Evolutionary conservation across 2,797 vertebrate species (phyloP).

Genomic region (Champsocephalus esox): DNA sequence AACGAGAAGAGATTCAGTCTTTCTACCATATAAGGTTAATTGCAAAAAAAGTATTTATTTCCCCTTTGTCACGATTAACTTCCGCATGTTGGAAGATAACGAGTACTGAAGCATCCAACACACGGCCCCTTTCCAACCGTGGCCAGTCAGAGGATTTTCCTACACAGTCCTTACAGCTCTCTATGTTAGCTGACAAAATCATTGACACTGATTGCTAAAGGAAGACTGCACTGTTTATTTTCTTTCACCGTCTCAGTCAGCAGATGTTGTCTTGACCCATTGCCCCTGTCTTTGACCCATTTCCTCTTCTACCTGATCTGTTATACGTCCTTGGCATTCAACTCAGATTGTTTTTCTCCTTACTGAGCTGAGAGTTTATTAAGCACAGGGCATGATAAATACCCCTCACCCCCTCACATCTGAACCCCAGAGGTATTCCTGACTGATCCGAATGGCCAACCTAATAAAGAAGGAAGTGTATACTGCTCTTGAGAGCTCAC

Average conservation of each 20-base stretch:
- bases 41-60: slow-evolving; percentile 41
- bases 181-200: slow-evolving; percentile 5
- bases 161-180: slow-evolving; percentile 31
- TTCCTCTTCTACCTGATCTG: slow-evolving; percentile 19
- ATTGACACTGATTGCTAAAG: slow-evolving; percentile 16
- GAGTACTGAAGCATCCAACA: slow-evolving; percentile 33
- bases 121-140: neutral
- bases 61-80: neutral
- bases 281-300: slow-evolving; percentile 2
- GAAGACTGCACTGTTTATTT: neutral
- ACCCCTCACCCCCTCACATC: neutral
- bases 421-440: slow-evolving; percentile 7
- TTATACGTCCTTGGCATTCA: slow-evolving; percentile 10
- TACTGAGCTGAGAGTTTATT: slow-evolving; percentile 25
- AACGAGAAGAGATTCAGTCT: slow-evolving; percentile 7
- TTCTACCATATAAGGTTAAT: slow-evolving; percentile 35
- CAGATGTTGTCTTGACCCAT: slow-evolving; percentile 4
- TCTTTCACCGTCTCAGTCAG: slow-evolving; percentile 11
- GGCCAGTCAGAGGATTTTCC: neutral
- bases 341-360: slow-evolving; percentile 13
- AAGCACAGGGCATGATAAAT: slow-evolving; percentile 1
- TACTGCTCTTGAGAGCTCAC: slow-evolving; percentile 32
- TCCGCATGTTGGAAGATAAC: slow-evolving; percentile 32
- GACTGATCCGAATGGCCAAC: slow-evolving; percentile 43
- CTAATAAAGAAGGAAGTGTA: slow-evolving; percentile 38